These are phyloP conservation scores for Zygaena filipendulae DNA, from an alignment of 2,888 invertebrate genomes.

Conservation along the genomic window DNA sequence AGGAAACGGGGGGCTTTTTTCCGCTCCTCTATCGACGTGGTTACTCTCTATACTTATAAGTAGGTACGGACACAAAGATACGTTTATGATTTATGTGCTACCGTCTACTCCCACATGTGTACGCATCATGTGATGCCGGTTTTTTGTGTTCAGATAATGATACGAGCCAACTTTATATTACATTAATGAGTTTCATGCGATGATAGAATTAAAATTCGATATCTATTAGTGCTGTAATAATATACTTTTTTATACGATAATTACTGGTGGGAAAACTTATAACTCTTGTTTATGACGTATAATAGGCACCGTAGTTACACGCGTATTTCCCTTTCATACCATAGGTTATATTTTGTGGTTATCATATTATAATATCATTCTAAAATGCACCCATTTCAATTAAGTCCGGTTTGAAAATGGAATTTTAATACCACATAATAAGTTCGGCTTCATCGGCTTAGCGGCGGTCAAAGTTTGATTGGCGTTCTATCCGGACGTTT, in stretches of 20 bases:
- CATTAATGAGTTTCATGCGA: constrained; percentile 36
- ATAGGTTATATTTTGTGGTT: too few relatives aligned
- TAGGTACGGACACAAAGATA: constrained; percentile 44
- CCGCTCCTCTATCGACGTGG: constrained; percentile 56
- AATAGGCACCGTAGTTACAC: too few relatives aligned
- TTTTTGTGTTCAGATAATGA: constrained; percentile 47
- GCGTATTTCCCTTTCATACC: too few relatives aligned
- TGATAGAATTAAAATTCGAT: constrained; percentile 29
- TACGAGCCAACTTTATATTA: constrained; percentile 29
- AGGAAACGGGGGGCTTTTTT: constrained; percentile 64
- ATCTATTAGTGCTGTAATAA: constrained; percentile 26
- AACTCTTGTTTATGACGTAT: too few relatives aligned
- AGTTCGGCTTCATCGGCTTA: constrained; percentile 60
- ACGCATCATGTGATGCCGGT: constrained; percentile 43
- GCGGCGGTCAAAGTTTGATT: constrained; percentile 64
- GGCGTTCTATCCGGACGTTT: constrained; percentile 59
- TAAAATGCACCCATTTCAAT: constrained; percentile 48
- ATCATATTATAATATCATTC: too few relatives aligned
- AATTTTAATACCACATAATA: constrained; percentile 65
- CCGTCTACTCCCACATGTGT: constrained; percentile 55
- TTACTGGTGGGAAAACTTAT: too few relatives aligned
- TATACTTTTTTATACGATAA: constrained; percentile 20
- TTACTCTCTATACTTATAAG: constrained; percentile 43
- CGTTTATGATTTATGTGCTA: constrained; percentile 60
- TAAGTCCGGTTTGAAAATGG: constrained; percentile 49